Evolutionary conservation across 2,888 invertebrate genomes (phyloP).

Genomic region (Chalcis sispes): DNA sequence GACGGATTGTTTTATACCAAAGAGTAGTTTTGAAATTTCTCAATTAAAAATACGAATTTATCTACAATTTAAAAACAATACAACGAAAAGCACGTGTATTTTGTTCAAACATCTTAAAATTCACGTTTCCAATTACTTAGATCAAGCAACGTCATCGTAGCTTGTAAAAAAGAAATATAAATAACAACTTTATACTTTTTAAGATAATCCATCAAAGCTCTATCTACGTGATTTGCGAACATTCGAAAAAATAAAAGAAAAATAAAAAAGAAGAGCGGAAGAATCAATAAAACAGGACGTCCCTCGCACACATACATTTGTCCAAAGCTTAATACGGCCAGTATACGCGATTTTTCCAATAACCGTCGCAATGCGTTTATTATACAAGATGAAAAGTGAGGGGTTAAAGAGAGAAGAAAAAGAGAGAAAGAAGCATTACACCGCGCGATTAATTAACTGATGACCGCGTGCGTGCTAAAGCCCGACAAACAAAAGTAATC

Average conservation of each 20-base stretch:
- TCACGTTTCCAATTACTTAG: too few species aligned
- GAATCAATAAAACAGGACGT: background rate
- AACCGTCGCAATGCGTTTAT: conserved; percentile 21
- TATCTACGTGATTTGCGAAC: background rate
- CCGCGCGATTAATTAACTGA: conserved; percentile 41
- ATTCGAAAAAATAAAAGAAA: background rate
- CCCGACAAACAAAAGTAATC: conserved; percentile 38
- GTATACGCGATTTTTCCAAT: conserved; percentile 4
- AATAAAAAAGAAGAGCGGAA: background rate
- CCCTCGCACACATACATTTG: conserved; percentile 27
- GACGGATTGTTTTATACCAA: too few species aligned
- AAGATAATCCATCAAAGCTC: conserved; percentile 6
- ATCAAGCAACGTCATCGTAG: too few species aligned
- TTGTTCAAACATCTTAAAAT: too few species aligned
- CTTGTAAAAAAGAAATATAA: too few species aligned
- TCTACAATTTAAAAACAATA: too few species aligned
- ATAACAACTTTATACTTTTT: too few species aligned
- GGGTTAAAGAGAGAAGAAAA: too few species aligned
- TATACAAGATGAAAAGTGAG: background rate
- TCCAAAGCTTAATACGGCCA: background rate
- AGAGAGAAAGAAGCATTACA: background rate
- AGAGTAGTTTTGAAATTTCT: too few species aligned
- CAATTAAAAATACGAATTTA: too few species aligned
- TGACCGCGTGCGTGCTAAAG: background rate
- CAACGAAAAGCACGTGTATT: too few species aligned